Base-by-base conservation (phyloP, 2,888 invertebrate genomes). In the Stenodema calcarata region DNA sequence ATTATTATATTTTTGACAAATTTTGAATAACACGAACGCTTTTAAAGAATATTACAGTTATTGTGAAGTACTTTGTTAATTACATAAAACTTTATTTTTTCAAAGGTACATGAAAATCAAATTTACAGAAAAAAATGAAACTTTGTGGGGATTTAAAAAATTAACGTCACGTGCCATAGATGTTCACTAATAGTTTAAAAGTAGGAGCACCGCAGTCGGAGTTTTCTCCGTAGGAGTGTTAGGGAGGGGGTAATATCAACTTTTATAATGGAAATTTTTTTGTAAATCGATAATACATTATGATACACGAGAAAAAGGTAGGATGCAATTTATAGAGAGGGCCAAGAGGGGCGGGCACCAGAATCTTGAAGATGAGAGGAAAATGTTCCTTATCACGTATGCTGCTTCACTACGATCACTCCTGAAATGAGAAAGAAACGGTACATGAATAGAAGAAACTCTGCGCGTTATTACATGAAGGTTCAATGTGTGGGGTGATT, bases 401-500 rank as follows among this genome's bases (percentile, higher is more conserved):
- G 89, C 88, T 96, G 96, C 91, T 97, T 96, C 87, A 96, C 96
- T 87, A 97, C 97, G 90, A 97, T 97, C 88, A 97, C 97, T 79
- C 88, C 86, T 86, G 86, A 69, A 76, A 86, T 27, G 18, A 83
- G 23, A 14, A 30, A 7, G 62, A 27, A 23, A 42, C 2, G 78
- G 2, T 9, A 54, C 4, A 54, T 18, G 3, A 6, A 6, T 54
- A n/a, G n/a, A n/a, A n/a, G n/a, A n/a, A n/a, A n/a, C n/a, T n/a
- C n/a, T n/a, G n/a, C n/a, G n/a, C n/a, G n/a, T n/a, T n/a, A n/a
- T n/a, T n/a, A n/a, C n/a, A n/a, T n/a, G n/a, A n/a, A n/a, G n/a
- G n/a, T n/a, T n/a, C n/a, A n/a, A n/a, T n/a, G n/a, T n/a, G n/a
- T n/a, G n/a, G n/a, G n/a, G n/a, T n/a, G n/a, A n/a, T n/a, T n/a